phyloP scores from a whole-genome alignment of 2,888 invertebrate species.

The Tipula confusa region DNA sequence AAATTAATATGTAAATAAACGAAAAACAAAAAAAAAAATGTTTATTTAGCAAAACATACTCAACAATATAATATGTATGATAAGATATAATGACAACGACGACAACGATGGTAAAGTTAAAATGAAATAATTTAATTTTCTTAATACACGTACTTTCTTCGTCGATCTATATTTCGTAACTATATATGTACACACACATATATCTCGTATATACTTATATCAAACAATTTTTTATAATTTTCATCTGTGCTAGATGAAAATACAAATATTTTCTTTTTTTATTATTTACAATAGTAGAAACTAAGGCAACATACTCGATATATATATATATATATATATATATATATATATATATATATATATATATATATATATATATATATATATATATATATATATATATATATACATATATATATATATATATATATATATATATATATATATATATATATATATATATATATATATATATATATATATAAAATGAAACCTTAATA shows the following conservation, averaged over 20 bases:
- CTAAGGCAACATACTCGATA: not conserved
- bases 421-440: no score
- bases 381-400: no score
- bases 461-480: no score
- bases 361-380: no score
- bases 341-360: no score
- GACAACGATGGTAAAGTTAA: not conserved
- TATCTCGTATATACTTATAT: not conserved
- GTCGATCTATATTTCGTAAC: not conserved
- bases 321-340: not conserved
- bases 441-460: no score
- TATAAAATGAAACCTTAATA: not conserved
- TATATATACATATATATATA: no score
- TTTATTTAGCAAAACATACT: no score
- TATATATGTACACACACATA: not conserved
- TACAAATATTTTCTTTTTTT: not conserved
- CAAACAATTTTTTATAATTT: not conserved
- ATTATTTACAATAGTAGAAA: not conserved
- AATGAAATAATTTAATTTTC: not conserved
- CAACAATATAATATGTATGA: not conserved
- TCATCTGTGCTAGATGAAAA: not conserved
- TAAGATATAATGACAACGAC: not conserved
- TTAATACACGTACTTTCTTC: not conserved
- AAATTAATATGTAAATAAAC: no score
- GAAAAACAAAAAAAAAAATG: no score